Evolutionary conservation across 2,113 vertebrate species (phyloP).

Genomic region (Tachycineta bicolor): DNA sequence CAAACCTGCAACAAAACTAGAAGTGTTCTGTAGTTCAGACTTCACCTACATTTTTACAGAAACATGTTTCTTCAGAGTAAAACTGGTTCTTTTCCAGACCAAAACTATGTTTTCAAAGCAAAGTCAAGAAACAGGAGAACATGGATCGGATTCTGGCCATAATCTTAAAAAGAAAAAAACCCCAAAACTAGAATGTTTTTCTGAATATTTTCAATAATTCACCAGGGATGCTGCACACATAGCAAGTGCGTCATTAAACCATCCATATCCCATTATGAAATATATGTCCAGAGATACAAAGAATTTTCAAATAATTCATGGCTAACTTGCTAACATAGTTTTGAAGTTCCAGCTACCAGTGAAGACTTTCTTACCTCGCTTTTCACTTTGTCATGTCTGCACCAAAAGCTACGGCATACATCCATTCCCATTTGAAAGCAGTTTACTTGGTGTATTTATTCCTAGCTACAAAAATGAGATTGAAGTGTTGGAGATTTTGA

Average conservation of each 20-base stretch:
- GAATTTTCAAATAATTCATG: not conserved
- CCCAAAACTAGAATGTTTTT: not conserved
- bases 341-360: not conserved
- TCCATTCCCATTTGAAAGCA: not conserved
- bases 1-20: not conserved
- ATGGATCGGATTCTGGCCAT: not conserved
- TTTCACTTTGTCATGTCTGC: not conserved
- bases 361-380: not conserved
- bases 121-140: not conserved
- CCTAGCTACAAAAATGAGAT: slow-evolving; percentile 20
- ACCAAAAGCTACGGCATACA: not conserved
- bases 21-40: not conserved
- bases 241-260: not conserved
- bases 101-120: slow-evolving; percentile 27
- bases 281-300: not conserved
- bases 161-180: not conserved
- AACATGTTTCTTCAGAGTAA: not conserved
- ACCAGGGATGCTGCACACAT: not conserved
- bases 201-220: not conserved
- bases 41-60: not conserved
- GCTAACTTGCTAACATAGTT: not conserved
- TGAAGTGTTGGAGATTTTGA: slow-evolving; percentile 6
- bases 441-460: slow-evolving; percentile 11
- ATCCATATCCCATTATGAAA: not conserved
- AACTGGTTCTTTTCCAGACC: slow-evolving; percentile 20